A percentile compares a stretch with the other conserved stretches of the same genome.
phyloP scores from a whole-genome alignment of 2,888 invertebrate species.

The Thalpophila matura region DNA sequence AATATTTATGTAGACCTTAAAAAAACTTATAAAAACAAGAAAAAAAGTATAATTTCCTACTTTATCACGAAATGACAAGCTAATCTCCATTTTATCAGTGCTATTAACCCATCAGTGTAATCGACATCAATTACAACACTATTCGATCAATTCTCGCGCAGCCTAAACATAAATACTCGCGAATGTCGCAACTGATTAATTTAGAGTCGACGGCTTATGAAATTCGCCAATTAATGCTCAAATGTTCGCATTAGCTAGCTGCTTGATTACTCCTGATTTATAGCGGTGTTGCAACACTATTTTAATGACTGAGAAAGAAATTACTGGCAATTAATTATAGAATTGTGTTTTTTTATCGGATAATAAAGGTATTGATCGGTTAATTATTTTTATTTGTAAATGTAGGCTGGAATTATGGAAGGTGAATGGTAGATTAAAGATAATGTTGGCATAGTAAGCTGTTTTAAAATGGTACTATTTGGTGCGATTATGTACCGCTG shows the following conservation, averaged over 20 bases:
- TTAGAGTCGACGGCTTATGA: slow-evolving; percentile 69
- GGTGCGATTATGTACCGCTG: too few species aligned
- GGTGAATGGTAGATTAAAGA: neutral
- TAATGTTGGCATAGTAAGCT: neutral
- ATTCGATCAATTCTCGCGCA: slow-evolving; percentile 46
- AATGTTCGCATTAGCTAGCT: slow-evolving; percentile 73
- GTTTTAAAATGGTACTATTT: neutral
- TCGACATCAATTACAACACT: slow-evolving; percentile 40
- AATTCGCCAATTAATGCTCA: slow-evolving; percentile 75
- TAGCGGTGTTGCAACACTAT: slow-evolving; percentile 58
- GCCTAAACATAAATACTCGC: slow-evolving; percentile 50
- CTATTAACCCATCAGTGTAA: slow-evolving; percentile 29
- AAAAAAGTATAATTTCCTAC: neutral
- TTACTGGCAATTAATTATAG: slow-evolving; percentile 45
- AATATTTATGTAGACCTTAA: too few species aligned
- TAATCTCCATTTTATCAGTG: slow-evolving; percentile 22
- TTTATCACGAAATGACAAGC: slow-evolving; percentile 18
- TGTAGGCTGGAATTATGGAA: slow-evolving; percentile 19
- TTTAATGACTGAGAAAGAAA: slow-evolving; percentile 64
- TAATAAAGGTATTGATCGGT: slow-evolving; percentile 44
- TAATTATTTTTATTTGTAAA: slow-evolving; percentile 44
- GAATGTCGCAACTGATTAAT: slow-evolving; percentile 69
- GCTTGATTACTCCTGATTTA: slow-evolving; percentile 67
- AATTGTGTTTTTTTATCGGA: slow-evolving; percentile 42
- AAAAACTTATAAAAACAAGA: neutral